A percentile compares a stretch with the other conserved stretches of the same genome.
These are phyloP conservation scores for Celastrina argiolus DNA, from an alignment of 2,888 invertebrate genomes.

Conservation along the genomic window DNA sequence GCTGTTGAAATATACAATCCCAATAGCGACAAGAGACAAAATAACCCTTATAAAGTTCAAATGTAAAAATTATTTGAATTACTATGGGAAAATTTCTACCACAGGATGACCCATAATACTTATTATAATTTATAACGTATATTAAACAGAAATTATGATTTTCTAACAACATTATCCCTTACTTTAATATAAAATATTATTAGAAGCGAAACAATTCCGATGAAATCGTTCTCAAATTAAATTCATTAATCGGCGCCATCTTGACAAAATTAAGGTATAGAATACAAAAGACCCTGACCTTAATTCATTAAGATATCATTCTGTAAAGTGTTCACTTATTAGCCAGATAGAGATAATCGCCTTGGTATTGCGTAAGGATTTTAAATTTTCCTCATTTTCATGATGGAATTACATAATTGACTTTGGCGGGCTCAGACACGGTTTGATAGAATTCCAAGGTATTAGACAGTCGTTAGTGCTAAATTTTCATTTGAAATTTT, in stretches of 20 bases:
- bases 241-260: slow-evolving; percentile 6
- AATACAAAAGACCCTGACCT: slow-evolving; percentile 53
- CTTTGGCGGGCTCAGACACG: slow-evolving; percentile 4
- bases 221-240: slow-evolving; percentile 1
- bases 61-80: no score
- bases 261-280: slow-evolving; percentile 1
- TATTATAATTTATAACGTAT: no score
- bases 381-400: slow-evolving; percentile 19
- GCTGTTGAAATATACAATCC: no score
- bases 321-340: slow-evolving; percentile 45
- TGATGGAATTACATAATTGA: slow-evolving; percentile 9
- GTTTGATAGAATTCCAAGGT: neutral
- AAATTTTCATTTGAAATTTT: neutral
- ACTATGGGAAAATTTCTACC: no score
- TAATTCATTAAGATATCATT: slow-evolving; percentile 64
- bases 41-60: no score
- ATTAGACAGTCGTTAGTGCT: neutral
- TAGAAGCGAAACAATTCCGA: neutral
- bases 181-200: neutral
- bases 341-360: slow-evolving; percentile 46
- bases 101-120: no score
- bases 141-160: no score
- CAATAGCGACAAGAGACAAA: no score
- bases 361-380: slow-evolving; percentile 29
- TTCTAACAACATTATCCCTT: neutral